These are phyloP conservation scores for Lucilia cuprina DNA, from an alignment of 1,140 invertebrate species.

Conservation along the genomic window DNA sequence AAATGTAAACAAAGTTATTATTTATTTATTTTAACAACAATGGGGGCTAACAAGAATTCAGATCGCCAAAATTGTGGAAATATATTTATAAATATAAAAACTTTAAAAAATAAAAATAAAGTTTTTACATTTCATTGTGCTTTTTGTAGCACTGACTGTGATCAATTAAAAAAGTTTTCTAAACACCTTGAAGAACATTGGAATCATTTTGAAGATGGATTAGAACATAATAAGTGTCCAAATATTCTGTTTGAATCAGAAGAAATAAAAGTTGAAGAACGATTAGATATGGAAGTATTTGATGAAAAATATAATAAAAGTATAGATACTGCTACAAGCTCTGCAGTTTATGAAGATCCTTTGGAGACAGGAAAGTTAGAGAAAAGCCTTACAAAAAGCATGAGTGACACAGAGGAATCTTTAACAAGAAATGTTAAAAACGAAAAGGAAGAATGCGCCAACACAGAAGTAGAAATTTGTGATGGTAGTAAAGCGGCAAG, in stretches of 20 bases:
- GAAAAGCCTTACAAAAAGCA: neutral
- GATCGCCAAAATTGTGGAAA: neutral
- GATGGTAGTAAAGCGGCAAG: too few relatives aligned
- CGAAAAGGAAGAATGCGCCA: too few relatives aligned
- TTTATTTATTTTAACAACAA: neutral
- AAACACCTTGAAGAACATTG: neutral
- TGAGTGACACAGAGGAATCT: neutral
- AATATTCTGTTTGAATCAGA: neutral
- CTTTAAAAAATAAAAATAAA: neutral
- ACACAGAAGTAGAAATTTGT: too few relatives aligned
- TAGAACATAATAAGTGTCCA: neutral
- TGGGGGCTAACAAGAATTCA: slow-evolving; percentile 7
- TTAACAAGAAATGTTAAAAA: too few relatives aligned
- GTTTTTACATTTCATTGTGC: slow-evolving; percentile 2
- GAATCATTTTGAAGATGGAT: neutral
- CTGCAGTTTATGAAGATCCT: neutral
- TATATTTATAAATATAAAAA: neutral
- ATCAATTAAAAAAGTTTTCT: slow-evolving; percentile 22
- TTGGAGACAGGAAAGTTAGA: neutral
- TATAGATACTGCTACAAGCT: neutral
- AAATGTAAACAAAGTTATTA: slow-evolving; percentile 3
- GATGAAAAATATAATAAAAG: neutral
- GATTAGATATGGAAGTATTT: neutral
- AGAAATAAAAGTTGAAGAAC: neutral
- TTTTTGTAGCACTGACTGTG: neutral